Evolutionary conservation across 2,797 vertebrate genomes (phyloP).

Genomic region (Sebastes aleutianus): DNA sequence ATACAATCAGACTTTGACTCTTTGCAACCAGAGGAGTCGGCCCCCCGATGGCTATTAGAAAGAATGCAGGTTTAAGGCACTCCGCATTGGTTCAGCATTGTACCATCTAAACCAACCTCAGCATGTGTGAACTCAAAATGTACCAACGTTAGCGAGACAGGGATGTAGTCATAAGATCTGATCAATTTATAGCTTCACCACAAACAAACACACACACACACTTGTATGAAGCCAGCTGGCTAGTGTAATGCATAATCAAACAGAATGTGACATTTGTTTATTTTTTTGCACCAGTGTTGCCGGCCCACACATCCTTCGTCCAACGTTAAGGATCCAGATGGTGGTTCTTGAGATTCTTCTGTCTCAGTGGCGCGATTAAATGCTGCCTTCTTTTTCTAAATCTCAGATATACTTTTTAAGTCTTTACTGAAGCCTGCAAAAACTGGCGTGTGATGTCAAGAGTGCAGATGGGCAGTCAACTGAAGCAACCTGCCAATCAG

Average conservation of each 20-base stretch:
- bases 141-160: neutral
- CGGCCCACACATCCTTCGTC: slow-evolving; percentile 8
- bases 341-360: slow-evolving; percentile 25
- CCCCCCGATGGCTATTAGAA: no score
- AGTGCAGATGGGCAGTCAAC: slow-evolving; percentile 2
- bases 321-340: slow-evolving; percentile 38
- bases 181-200: slow-evolving; percentile 1
- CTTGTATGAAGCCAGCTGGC: slow-evolving; percentile 13
- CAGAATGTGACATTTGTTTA: slow-evolving; percentile 32
- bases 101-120: neutral
- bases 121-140: neutral
- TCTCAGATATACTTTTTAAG: slow-evolving; percentile 14
- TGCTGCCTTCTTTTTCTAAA: neutral
- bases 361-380: slow-evolving; percentile 1
- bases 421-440: slow-evolving; percentile 3
- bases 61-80: no score
- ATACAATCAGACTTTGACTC: no score
- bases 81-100: no score
- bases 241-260: slow-evolving; percentile 22
- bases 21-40: no score
- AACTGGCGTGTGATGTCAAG: neutral
- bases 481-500: slow-evolving; percentile 27
- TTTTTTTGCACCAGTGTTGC: neutral
- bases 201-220: neutral
- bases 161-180: neutral